These are phyloP conservation scores for Polypedilum vanderplanki DNA, from an alignment of 1,140 invertebrate genomes.

Conservation along the genomic window DNA sequence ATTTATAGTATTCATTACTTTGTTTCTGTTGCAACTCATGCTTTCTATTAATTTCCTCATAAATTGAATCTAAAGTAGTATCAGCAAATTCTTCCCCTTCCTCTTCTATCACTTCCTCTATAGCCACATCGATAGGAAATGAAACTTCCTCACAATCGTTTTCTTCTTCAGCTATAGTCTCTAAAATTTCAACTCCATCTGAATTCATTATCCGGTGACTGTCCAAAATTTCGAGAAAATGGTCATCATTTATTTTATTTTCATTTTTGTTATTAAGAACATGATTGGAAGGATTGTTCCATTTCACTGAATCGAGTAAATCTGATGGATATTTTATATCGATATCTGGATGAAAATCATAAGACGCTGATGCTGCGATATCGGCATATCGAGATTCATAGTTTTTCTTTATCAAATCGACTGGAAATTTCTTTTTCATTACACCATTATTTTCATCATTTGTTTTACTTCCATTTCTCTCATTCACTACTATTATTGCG, in stretches of 20 bases:
- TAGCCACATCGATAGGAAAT: neutral
- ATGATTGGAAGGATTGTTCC: neutral
- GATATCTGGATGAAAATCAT: neutral
- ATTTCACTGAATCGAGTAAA: neutral
- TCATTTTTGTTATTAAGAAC: neutral
- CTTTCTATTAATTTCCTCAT: constrained; percentile 2
- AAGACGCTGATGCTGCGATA: neutral
- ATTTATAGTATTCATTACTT: neutral
- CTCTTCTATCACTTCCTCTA: neutral
- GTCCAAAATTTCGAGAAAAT: constrained; percentile 1
- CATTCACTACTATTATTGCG: neutral
- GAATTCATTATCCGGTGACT: constrained; percentile 13
- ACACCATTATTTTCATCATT: neutral
- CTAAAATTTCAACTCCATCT: constrained; percentile 1
- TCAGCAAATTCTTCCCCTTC: neutral
- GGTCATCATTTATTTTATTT: neutral
- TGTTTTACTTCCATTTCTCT: neutral
- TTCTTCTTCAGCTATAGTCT: constrained; percentile 5
- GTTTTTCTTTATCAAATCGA: neutral
- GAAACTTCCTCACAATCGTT: neutral
- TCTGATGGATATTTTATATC: constrained; percentile 20
- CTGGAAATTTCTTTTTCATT: neutral
- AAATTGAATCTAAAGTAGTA: neutral
- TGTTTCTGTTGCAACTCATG: neutral
- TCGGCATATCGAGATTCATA: constrained; percentile 13